phyloP scores from a whole-genome alignment of 2,888 invertebrate genomes.

The Sesia bembeciformis region DNA sequence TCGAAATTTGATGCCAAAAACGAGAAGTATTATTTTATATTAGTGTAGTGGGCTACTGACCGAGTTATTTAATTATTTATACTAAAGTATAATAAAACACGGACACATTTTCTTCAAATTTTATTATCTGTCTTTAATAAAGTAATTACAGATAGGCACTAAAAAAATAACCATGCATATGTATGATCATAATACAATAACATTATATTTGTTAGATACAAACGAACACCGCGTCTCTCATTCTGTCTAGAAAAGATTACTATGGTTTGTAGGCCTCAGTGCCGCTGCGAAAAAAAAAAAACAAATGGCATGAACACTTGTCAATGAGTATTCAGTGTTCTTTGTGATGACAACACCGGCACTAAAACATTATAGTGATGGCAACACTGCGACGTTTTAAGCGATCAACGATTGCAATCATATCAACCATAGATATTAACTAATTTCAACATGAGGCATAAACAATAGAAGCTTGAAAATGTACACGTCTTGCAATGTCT shows the following conservation, averaged over 20 bases:
- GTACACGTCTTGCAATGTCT: conserved; percentile 43
- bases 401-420: not conserved
- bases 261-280: conserved; percentile 17
- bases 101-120: conserved; percentile 62
- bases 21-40: too few species aligned
- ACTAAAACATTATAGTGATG: not conserved
- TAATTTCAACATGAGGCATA: not conserved
- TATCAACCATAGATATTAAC: not conserved
- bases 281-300: conserved; percentile 10
- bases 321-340: conserved; percentile 18
- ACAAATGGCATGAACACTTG: conserved; percentile 9
- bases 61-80: too few species aligned
- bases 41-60: too few species aligned
- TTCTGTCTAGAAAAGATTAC: conserved; percentile 16
- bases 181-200: conserved; percentile 70
- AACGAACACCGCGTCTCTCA: conserved; percentile 43
- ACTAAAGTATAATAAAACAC: conserved; percentile 17
- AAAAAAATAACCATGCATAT: conserved; percentile 74
- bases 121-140: conserved; percentile 75
- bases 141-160: conserved; percentile 75
- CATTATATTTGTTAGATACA: conserved; percentile 67
- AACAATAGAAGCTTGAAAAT: conserved; percentile 20
- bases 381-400: not conserved
- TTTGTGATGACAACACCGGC: not conserved
- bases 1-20: too few species aligned